Evolutionary conservation across 92 coral and sea anemone species (phyloP).

Genomic region (Epizoanthus rinbou): DNA sequence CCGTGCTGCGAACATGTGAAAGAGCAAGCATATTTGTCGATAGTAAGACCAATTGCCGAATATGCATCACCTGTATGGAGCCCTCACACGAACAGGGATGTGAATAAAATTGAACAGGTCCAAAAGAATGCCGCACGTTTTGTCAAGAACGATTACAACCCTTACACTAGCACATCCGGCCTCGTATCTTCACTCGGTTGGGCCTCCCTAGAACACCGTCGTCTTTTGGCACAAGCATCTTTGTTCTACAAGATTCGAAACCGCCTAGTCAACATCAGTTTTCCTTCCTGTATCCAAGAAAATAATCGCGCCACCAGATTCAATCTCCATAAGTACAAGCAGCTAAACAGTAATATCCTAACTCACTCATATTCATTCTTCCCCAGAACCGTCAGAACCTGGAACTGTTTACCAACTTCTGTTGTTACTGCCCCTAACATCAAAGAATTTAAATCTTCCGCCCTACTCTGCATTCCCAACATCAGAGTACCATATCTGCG

Average conservation of each 20-base stretch:
- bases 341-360: not conserved
- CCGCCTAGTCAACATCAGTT: not conserved
- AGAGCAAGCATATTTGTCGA: not conserved
- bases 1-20: constrained; percentile 16
- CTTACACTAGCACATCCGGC: constrained; percentile 18
- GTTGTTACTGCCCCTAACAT: not conserved
- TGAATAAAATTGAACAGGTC: constrained; percentile 9
- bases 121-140: constrained; percentile 17
- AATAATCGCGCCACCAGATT: not conserved
- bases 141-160: constrained; percentile 21
- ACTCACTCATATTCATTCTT: not conserved
- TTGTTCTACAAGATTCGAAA: constrained; percentile 20
- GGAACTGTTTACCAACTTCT: not conserved
- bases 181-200: constrained; percentile 7
- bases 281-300: constrained; percentile 4
- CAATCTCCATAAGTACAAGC: not conserved
- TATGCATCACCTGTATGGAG: constrained; percentile 29
- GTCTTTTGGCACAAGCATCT: not conserved
- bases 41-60: not conserved
- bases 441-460: not conserved
- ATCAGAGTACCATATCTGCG: constrained; percentile 11
- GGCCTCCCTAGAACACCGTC: constrained; percentile 6
- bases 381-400: not conserved
- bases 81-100: constrained; percentile 23
- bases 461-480: not conserved